phyloP scores from a whole-genome alignment of 2,888 invertebrate genomes.

The Ischnus inquisitorius region DNA sequence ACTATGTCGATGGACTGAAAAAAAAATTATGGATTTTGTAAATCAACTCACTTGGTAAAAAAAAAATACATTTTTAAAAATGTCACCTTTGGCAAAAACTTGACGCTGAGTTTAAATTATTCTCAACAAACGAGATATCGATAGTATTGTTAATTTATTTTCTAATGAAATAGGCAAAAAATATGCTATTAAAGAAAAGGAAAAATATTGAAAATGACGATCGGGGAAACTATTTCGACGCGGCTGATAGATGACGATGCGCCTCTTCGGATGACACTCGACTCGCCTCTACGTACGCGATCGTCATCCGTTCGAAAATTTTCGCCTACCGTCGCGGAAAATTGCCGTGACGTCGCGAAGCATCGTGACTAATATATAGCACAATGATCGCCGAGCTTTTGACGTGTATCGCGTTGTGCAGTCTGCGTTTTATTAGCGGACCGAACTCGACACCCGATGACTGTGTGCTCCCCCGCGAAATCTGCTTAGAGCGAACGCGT shows the following conservation, averaged over 20 bases:
- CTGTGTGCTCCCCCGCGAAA: conserved; percentile 44
- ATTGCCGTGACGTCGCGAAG: conserved; percentile 19
- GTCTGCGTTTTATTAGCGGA: conserved; percentile 38
- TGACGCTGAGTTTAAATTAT: too few species aligned
- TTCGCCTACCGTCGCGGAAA: conserved; percentile 31
- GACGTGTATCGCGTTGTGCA: conserved; percentile 7
- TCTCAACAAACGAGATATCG: too few species aligned
- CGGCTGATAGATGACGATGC: neutral
- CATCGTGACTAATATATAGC: conserved; percentile 29
- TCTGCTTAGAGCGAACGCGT: conserved; percentile 53
- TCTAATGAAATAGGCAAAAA: too few species aligned
- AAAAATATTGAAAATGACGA: neutral
- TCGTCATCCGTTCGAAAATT: neutral
- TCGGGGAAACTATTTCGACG: too few species aligned
- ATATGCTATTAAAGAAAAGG: neutral
- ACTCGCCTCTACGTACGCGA: too few species aligned
- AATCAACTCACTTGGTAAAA: too few species aligned
- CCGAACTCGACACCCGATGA: conserved; percentile 66
- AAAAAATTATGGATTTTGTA: neutral
- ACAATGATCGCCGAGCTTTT: conserved; percentile 21
- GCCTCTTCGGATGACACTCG: neutral
- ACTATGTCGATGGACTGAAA: neutral
- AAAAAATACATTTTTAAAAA: too few species aligned
- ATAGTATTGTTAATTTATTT: too few species aligned
- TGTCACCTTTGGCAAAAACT: too few species aligned